These are phyloP conservation scores for Anastatus disparis DNA, from an alignment of 1,140 invertebrate genomes.

Conservation along the genomic window DNA sequence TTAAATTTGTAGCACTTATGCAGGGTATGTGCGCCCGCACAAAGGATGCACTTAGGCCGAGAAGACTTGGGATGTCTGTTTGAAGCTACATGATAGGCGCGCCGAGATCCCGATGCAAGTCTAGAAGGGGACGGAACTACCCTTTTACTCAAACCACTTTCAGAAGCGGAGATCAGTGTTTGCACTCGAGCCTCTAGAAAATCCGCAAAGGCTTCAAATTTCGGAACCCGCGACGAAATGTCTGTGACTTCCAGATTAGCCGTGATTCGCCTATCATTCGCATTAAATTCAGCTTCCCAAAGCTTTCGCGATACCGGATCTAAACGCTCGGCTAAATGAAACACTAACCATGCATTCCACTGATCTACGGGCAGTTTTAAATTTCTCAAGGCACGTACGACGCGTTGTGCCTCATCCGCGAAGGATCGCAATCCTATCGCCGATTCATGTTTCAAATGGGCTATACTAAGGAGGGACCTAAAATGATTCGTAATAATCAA, in stretches of 20 bases:
- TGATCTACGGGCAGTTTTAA: not conserved
- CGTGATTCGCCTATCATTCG: too few species aligned
- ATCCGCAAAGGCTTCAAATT: too few species aligned
- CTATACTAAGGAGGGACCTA: not conserved
- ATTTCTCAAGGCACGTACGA: not conserved
- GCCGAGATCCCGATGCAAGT: too few species aligned
- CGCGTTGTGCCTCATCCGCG: not conserved
- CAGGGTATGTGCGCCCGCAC: not conserved
- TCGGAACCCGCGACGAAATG: too few species aligned
- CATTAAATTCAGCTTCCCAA: not conserved
- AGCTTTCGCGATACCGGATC: not conserved
- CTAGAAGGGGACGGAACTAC: too few species aligned
- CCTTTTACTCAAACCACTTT: too few species aligned
- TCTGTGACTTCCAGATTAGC: too few species aligned
- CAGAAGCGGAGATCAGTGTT: too few species aligned
- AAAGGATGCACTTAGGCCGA: not conserved
- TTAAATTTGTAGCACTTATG: not conserved
- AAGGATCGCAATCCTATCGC: not conserved
- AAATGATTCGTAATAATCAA: slow-evolving; percentile 1
- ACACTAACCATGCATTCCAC: not conserved
- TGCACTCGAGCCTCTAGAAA: too few species aligned
- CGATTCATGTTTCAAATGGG: not conserved
- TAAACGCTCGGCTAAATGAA: not conserved
- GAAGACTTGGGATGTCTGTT: too few species aligned
- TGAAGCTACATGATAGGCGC: too few species aligned